Evolutionary conservation across 2,113 vertebrate genomes (phyloP), one percentile per base, ranked within the genome.

Genomic region (Rhinolophus ferrumequinum): DNA sequence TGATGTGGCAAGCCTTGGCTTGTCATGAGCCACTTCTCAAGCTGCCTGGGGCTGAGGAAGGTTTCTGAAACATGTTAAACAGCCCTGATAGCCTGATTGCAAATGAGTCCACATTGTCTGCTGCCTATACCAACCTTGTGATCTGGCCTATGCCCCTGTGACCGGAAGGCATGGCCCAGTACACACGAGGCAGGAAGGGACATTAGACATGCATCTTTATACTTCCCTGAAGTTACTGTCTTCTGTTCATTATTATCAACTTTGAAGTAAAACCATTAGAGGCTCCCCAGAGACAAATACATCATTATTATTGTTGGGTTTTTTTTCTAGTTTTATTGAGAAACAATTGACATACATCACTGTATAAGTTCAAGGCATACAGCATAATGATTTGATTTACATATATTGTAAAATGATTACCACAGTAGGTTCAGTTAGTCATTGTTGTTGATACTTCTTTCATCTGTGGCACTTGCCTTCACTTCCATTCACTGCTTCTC

Each of bases 1-100:
- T 70, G 67, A 62, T 38, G 33, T 73, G 80, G 56, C 84, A 93
- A 96, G 85, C 30, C 58, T 94, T 87, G 26, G 54, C 80, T 95
- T 94, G 56, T 89, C 66, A 33, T 41, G 60, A 83, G 38, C 26
- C 84, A 83, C 0, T 62, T 92, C 50, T 83, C 33, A 69, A 93
- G 66, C 44, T 77, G 24, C 30, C 75, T 92, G 75, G 56, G 44
- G 70, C 38, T 85, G 64, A 69, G 60, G 33, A 64, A 90, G 6
- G 1, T 50, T 77, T 82, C 84, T 24, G 2, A 79, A 96, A 83
- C 73, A 90, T 44, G 44, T 75, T 89, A 82, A 87, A 79, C 87
- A 72, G 19, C 77, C 58, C 66, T 95, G 67, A 60, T 67, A 88
- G 50, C 84, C 60, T 82, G 66, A 72, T 44, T 91, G 33, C 79